phyloP scores from a whole-genome alignment of 1,140 invertebrate genomes.

The Macrobrachium nipponense region DNA sequence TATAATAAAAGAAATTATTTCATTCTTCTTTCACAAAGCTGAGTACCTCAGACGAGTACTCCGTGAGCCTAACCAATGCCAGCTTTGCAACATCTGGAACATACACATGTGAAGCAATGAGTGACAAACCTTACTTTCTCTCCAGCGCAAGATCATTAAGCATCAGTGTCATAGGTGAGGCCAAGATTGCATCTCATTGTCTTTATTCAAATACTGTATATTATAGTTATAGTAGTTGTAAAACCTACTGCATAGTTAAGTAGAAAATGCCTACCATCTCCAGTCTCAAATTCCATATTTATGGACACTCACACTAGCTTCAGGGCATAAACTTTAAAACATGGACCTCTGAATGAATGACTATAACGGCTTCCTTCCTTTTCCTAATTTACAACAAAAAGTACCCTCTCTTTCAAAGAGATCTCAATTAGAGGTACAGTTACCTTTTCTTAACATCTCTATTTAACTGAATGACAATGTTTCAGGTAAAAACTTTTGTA shows the following conservation, averaged over 20 bases:
- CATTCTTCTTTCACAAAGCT: constrained; percentile 7
- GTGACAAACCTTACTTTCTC: constrained; percentile 26
- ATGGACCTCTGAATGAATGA: not conserved
- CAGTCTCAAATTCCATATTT: too few relatives aligned
- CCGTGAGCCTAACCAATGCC: constrained; percentile 23
- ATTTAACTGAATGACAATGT: too few relatives aligned
- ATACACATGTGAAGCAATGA: constrained; percentile 43
- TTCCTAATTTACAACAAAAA: too few relatives aligned
- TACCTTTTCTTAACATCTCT: too few relatives aligned
- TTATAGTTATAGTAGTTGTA: not conserved
- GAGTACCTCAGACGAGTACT: constrained; percentile 6
- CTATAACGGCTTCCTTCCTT: not conserved
- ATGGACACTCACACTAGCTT: not conserved
- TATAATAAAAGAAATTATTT: not conserved
- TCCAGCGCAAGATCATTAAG: constrained; percentile 10
- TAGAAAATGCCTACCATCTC: too few relatives aligned
- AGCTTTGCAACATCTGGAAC: constrained; percentile 13
- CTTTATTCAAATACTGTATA: not conserved
- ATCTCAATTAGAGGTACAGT: too few relatives aligned
- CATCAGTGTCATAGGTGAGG: constrained; percentile 24
- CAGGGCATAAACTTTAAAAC: not conserved
- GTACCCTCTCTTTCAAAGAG: too few relatives aligned
- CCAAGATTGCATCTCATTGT: not conserved
- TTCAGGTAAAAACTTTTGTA: too few relatives aligned
- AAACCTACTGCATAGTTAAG: not conserved